Conservation (phyloP, 2,888 invertebrate species). For the Eristalinus sepulchralis region DNA sequence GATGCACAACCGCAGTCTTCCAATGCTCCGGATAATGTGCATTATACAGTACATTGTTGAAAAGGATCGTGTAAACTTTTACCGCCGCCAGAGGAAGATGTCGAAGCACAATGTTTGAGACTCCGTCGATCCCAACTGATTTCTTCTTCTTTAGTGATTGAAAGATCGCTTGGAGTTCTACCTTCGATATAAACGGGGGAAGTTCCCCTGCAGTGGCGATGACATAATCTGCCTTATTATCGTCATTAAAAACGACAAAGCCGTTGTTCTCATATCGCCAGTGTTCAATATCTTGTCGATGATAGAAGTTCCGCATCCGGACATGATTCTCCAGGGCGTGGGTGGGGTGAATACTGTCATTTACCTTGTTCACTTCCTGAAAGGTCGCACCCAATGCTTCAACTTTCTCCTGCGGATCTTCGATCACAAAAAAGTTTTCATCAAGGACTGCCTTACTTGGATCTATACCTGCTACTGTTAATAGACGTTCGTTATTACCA, state of each 20-base stretch:
- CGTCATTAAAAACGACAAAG: background rate
- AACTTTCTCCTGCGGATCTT: background rate
- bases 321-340: background rate
- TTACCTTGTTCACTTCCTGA: background rate
- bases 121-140: conserved; percentile 7
- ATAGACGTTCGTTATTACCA: too few relatives aligned
- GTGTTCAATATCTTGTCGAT: background rate
- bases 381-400: background rate
- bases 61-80: background rate
- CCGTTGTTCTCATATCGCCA: conserved; percentile 4
- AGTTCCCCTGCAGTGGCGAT: background rate
- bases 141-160: background rate
- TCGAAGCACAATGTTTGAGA: background rate
- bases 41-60: background rate
- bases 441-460: too few relatives aligned
- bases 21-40: conserved; percentile 1
- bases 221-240: background rate
- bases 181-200: background rate
- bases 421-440: too few relatives aligned
- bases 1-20: background rate
- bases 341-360: background rate
- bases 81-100: conserved; percentile 5
- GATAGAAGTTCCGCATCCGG: background rate
- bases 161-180: background rate
- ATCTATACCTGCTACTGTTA: too few relatives aligned